phyloP scores from a whole-genome alignment of 2,113 vertebrate species.

The Myrmophylax atrothorax region DNA sequence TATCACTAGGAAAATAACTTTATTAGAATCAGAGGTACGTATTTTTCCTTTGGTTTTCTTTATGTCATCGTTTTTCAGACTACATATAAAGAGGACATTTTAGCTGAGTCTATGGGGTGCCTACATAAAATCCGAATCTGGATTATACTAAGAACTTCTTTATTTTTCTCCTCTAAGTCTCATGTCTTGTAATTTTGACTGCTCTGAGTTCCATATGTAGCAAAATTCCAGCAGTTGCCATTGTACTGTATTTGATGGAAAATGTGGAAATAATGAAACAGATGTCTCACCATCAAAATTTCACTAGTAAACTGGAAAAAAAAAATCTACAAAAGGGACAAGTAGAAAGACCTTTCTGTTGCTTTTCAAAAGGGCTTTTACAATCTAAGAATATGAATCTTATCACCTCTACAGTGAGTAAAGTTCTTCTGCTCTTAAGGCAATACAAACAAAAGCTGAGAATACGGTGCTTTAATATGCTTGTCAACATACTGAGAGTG shows the following conservation, averaged over 20 bases:
- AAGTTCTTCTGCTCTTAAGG: background rate
- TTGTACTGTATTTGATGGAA: background rate
- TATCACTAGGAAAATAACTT: background rate
- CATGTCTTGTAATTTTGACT: background rate
- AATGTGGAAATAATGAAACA: background rate
- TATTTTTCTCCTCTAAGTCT: background rate
- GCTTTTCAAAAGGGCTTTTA: background rate
- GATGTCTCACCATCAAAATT: background rate
- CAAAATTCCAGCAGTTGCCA: background rate
- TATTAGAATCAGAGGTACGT: background rate
- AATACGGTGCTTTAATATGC: background rate
- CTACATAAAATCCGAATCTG: slow-evolving; percentile 31
- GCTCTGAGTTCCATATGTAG: background rate
- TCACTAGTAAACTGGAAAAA: background rate
- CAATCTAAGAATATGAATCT: background rate
- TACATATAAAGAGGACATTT: background rate
- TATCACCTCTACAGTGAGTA: background rate
- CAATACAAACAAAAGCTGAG: background rate
- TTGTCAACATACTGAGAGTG: background rate
- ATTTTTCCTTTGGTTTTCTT: background rate
- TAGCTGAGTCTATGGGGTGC: background rate
- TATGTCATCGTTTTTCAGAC: background rate
- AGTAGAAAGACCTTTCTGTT: background rate
- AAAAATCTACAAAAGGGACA: background rate
- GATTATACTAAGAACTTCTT: slow-evolving; percentile 10